These are phyloP conservation scores for Oxytorus armatus DNA, from an alignment of 2,888 invertebrate genomes.

Conservation along the genomic window DNA sequence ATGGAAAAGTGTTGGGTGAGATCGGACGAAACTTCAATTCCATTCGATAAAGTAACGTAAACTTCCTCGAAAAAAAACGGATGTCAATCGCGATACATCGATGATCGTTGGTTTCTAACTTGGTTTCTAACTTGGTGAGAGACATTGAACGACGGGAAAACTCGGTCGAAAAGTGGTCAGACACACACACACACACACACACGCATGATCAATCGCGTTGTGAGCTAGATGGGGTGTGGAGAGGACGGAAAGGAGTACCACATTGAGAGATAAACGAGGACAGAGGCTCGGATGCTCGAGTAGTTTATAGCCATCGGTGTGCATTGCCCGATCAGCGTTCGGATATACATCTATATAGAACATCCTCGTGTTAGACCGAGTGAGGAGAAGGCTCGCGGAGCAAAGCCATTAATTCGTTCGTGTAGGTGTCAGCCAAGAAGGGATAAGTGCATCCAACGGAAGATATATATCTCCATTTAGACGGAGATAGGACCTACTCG, in stretches of 20 bases:
- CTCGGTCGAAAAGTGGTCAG: background rate
- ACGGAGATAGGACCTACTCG: conserved; percentile 80
- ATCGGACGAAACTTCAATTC: too few species aligned
- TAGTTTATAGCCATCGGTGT: conserved; percentile 77
- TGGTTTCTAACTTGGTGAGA: too few species aligned
- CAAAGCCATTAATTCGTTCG: conserved; percentile 82
- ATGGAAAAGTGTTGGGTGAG: too few species aligned
- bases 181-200: too few species aligned
- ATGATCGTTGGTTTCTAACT: too few species aligned
- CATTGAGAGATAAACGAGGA: conserved; percentile 44
- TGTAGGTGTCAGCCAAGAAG: conserved; percentile 82
- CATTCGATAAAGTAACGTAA: too few species aligned
- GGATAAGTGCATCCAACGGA: conserved; percentile 82
- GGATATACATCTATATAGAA: background rate
- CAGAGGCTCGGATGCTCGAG: conserved; percentile 60
- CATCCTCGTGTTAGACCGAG: background rate
- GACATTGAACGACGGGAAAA: too few species aligned
- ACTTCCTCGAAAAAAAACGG: too few species aligned
- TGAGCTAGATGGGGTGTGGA: background rate
- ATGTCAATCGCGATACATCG: too few species aligned
- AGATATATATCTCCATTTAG: conserved; percentile 83
- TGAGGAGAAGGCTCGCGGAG: conserved; percentile 62
- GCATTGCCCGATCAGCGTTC: conserved; percentile 59
- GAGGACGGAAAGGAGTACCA: background rate
- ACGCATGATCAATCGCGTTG: background rate